Percentiles rank a stretch among this genome's conserved stretches.
These are phyloP conservation scores for Astreopora myriophthalma DNA, from an alignment of 64 coral and sea anemone species.

Conservation along the genomic window DNA sequence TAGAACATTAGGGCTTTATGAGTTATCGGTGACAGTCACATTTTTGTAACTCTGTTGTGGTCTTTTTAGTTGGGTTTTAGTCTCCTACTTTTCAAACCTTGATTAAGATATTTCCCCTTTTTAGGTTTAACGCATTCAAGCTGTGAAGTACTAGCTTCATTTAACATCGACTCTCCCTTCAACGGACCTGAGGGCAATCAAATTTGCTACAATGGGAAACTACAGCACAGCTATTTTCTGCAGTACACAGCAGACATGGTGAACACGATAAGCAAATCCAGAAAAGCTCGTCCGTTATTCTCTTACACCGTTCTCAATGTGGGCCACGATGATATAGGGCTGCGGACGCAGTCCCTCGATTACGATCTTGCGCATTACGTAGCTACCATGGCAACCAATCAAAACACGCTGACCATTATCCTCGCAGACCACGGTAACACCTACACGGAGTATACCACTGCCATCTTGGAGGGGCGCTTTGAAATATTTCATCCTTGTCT, in stretches of 20 bases:
- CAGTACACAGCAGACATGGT: constrained; percentile 69
- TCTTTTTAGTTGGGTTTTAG: too few relatives aligned
- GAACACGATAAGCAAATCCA: neutral
- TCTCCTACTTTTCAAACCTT: too few relatives aligned
- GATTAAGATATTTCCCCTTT: neutral
- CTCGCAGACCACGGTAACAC: constrained; percentile 96
- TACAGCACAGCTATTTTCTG: constrained; percentile 83
- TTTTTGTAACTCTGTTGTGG: too few relatives aligned
- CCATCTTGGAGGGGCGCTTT: constrained; percentile 77
- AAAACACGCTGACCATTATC: constrained; percentile 79
- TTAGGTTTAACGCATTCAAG: constrained; percentile 83
- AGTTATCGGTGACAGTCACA: too few relatives aligned
- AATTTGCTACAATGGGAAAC: constrained; percentile 89
- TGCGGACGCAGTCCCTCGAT: constrained; percentile 78
- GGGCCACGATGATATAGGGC: constrained; percentile 73
- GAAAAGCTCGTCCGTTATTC: constrained; percentile 57
- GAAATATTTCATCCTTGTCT: constrained; percentile 95
- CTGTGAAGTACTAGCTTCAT: constrained; percentile 63
- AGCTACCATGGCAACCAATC: constrained; percentile 14
- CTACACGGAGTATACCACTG: constrained; percentile 67
- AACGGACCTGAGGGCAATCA: constrained; percentile 61
- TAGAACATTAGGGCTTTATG: too few relatives aligned
- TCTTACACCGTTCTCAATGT: constrained; percentile 77
- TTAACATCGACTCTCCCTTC: constrained; percentile 55
- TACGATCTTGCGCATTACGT: constrained; percentile 58